Conservation (phyloP, 2,797 vertebrate genomes). For the Sebastes miniatus region DNA sequence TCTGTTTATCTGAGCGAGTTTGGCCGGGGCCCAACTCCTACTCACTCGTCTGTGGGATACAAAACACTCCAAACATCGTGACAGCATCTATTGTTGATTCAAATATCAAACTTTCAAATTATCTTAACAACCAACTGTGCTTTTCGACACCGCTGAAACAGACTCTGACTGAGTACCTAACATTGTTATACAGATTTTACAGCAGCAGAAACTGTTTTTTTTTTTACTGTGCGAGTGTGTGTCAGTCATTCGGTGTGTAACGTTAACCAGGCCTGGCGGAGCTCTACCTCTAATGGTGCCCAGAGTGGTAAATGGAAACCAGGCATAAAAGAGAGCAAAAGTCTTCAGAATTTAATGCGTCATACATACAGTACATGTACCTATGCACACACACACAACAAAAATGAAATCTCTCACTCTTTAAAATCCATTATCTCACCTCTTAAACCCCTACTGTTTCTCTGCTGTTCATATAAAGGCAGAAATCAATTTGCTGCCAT, state of each 20-base stretch:
- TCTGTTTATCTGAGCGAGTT: constrained; percentile 53
- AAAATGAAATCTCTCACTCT: background rate
- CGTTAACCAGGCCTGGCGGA: constrained; percentile 12
- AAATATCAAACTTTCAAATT: constrained; percentile 36
- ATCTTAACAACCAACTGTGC: background rate
- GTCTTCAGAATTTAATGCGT: background rate
- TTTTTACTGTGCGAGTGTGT: background rate
- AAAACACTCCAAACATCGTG: constrained; percentile 44
- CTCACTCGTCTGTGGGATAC: constrained; percentile 17
- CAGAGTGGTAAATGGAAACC: constrained; percentile 22
- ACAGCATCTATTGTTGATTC: constrained; percentile 12
- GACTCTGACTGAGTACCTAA: background rate
- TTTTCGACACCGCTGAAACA: background rate
- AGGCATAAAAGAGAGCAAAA: constrained; percentile 1
- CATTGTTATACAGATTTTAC: background rate
- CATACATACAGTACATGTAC: background rate
- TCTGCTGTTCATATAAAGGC: background rate
- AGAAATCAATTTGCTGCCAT: background rate
- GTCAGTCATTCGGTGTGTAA: background rate
- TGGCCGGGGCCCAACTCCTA: constrained; percentile 46
- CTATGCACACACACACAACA: background rate
- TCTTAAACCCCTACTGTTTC: background rate
- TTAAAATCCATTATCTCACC: constrained; percentile 4
- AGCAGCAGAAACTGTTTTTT: background rate
- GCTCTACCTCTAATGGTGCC: constrained; percentile 12